Evolutionary conservation across 1,140 invertebrate genomes (phyloP).

Genomic region (Diorhabda sublineata): DNA sequence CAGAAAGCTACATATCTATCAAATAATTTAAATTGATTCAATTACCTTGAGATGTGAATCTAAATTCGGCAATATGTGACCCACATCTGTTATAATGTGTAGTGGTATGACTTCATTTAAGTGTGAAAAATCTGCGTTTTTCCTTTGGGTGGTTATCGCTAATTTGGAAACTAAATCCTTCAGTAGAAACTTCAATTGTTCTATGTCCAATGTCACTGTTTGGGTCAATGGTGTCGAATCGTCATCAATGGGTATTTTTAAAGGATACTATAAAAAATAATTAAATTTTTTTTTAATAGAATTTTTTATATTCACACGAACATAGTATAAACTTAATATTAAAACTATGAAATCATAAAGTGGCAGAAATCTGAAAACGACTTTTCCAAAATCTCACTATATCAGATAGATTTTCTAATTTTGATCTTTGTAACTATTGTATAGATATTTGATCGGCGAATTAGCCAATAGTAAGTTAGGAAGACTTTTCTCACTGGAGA

Average conservation of each 20-base stretch:
- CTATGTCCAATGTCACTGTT: constrained; percentile 27
- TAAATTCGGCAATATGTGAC: constrained; percentile 51
- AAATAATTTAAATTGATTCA: neutral
- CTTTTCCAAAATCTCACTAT: no score
- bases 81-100: constrained; percentile 49
- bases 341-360: no score
- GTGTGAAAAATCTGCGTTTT: constrained; percentile 33
- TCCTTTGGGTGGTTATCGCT: constrained; percentile 39
- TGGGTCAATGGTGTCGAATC: constrained; percentile 7
- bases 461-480: no score
- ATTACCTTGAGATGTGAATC: constrained; percentile 30
- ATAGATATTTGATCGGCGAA: no score
- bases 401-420: no score
- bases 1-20: no score
- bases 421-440: no score
- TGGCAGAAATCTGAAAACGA: no score
- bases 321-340: no score
- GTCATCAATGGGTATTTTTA: constrained; percentile 1
- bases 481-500: no score
- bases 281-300: neutral
- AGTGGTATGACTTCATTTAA: constrained; percentile 38
- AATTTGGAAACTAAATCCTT: constrained; percentile 48
- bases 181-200: constrained; percentile 47
- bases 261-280: constrained; percentile 13
- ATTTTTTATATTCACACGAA: neutral